Percentiles rank a stretch among this genome's conserved stretches.
Evolutionary conservation across 1,140 invertebrate genomes (phyloP).

Genomic region (Drosophila subpulchrella): DNA sequence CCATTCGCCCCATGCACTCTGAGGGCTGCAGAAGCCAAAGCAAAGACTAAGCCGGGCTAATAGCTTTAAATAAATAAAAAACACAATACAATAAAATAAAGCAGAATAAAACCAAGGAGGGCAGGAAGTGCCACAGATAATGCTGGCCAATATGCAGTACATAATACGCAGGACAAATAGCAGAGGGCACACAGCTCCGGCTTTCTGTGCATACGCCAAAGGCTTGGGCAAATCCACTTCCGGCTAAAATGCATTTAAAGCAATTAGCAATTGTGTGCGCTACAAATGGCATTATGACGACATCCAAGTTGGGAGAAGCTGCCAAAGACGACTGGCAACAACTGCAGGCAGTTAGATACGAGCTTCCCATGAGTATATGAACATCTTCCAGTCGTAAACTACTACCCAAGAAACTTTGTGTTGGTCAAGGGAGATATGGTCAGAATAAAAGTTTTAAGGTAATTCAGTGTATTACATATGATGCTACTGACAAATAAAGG

Average conservation of each 20-base stretch:
- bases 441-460: background rate
- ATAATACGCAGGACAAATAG: constrained; percentile 48
- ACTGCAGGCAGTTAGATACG: constrained; percentile 28
- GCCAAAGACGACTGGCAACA: constrained; percentile 37
- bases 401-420: constrained; percentile 4
- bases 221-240: constrained; percentile 71
- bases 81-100: constrained; percentile 50
- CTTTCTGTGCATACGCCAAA: constrained; percentile 51
- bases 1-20: background rate
- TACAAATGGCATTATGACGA: constrained; percentile 51
- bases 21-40: constrained; percentile 15
- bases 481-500: background rate
- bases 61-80: constrained; percentile 76
- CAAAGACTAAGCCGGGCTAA: constrained; percentile 53
- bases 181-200: constrained; percentile 7
- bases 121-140: constrained; percentile 52
- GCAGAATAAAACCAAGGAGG: constrained; percentile 36
- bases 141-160: constrained; percentile 59
- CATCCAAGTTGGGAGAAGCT: constrained; percentile 8
- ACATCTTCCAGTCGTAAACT: background rate
- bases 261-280: constrained; percentile 71
- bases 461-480: background rate
- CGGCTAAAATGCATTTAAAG: constrained; percentile 74
- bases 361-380: background rate
- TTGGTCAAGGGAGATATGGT: background rate